Evolutionary conservation across 2,888 invertebrate genomes (phyloP), one percentile per base, ranked within the genome.

Genomic region (Unio pictorum): DNA sequence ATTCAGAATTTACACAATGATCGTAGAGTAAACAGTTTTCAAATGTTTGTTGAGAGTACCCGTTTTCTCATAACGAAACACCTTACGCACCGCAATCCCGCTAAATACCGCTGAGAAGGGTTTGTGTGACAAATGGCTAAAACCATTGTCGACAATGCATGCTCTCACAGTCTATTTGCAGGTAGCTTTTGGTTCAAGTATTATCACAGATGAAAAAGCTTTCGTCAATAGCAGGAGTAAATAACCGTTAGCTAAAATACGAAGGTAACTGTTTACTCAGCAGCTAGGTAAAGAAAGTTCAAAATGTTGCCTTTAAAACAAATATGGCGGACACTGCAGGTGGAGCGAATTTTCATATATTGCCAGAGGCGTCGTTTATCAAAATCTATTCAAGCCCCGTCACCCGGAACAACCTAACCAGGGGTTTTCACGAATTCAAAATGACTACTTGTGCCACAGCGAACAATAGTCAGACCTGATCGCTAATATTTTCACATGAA

Each of bases 241-340:
- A 75, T 59, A 75, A n/a, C 56, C 58, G 62, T 62, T 60, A 55
- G 34, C 20, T n/a, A 65, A 68, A 55, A 59, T 61, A 56, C 59
- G 56, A 62, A 67, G 63, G 45, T n/a, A 54, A 65, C 23, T 75
- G 60, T 75, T 75, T 72, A 66, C 75, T 66, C 68, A 68, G 66
- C 54, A 28, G 23, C 58, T 55, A 58, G 57, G 68, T 68, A 70
- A 61, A 67, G 23, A 63, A 30, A 65, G 66, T 63, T 72, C 70
- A 64, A 68, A 75, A 75, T 75, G 72, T 75, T 70, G 72, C 75
- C 55, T 68, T 71, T 75, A 75, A 75, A 75, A 75, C 72, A 75
- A 75, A 75, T 75, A 75, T 63, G 60, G 66, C 55, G 20, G 57
- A 57, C 72, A 7, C 75, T 67, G 75, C 75, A 62, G 70, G 75